Base-by-base conservation (phyloP, 2,888 invertebrate genomes). In the Dryomyza anilis region DNA sequence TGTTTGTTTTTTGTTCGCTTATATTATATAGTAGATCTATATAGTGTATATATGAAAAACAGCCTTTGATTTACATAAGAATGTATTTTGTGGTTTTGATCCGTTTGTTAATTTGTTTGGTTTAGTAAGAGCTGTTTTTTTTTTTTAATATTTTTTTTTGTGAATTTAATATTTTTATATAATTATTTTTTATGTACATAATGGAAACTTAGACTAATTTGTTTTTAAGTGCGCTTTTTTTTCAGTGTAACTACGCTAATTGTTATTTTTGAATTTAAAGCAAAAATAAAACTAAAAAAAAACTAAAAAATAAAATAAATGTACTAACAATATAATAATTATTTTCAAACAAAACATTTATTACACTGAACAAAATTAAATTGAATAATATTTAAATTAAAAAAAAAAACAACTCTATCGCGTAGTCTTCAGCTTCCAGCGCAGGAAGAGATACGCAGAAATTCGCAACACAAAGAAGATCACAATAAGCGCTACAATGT, bases 371-470 rank as follows among this genome's bases (percentile, higher is more conserved):
- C n/a, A 36, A 53, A 56, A 65, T 59, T 50, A 69, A 58, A 52
- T 27, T 16, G 21, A 55, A 33, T 0, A 55, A 7, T 36, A 16
- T 27, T 10, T 21, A 76, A 71, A 74, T 71, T 67, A 68, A 70
- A 21, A 72, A 71, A 70, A 74, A 62, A 69, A 19, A 56, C 5
- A 45, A n/a, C 46, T 76, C 85, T 91, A 93, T 86, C 91, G 89
- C 64, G 90, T 89, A 66, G 91, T 88, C 80, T 91, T 91, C 65
- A 94, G 87, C 78, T 95, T 95, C 93, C 93, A 94, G 72, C 92
- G 89, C 46, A 95, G 86, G 86, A 95, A 94, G 64, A 94, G 84
- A 85, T 91, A 95, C 8, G 94, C 94, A 5, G 93, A 88, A 70
- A 94, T 85, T 81, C 94, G 88, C 12, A 94, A 86, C 4, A 93